Conservation (phyloP, 2,797 vertebrate genomes). For the Hypotaenidia philippensis region DNA sequence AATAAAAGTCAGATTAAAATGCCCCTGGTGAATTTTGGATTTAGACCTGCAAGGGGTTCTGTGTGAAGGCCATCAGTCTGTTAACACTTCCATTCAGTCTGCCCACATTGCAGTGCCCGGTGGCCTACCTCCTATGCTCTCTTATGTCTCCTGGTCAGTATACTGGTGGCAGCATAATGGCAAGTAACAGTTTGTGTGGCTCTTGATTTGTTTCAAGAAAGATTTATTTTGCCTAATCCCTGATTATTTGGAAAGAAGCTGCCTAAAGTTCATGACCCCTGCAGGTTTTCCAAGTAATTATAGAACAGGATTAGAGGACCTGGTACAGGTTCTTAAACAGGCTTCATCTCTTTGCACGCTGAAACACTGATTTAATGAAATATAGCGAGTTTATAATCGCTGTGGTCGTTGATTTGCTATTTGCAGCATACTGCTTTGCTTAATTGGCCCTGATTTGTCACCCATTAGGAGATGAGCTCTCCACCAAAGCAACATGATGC, state of each 20-base stretch:
- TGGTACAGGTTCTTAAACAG: background rate
- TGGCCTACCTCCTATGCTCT: background rate
- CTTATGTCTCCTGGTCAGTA: background rate
- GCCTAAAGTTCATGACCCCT: background rate
- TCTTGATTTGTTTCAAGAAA: constrained; percentile 51
- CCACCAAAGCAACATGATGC: background rate
- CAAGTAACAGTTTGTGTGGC: constrained; percentile 2
- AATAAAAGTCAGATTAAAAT: background rate
- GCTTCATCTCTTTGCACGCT: background rate
- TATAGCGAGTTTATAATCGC: background rate
- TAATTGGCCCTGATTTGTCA: background rate
- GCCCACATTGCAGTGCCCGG: background rate
- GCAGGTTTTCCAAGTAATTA: constrained; percentile 29
- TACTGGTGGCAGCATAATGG: background rate
- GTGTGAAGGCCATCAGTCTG: background rate
- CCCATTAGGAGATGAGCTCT: background rate
- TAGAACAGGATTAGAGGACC: background rate
- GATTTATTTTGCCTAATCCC: constrained; percentile 21
- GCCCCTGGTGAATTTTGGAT: background rate
- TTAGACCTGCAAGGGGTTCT: background rate
- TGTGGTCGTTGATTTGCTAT: background rate
- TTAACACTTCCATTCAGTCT: background rate
- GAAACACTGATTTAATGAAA: constrained; percentile 4
- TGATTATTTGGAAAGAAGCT: constrained; percentile 21
- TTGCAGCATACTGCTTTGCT: background rate